A percentile compares a stretch with the other conserved stretches of the same genome.
Conservation (phyloP, 92 coral and sea anemone genomes). For the Palythoa grandis region DNA sequence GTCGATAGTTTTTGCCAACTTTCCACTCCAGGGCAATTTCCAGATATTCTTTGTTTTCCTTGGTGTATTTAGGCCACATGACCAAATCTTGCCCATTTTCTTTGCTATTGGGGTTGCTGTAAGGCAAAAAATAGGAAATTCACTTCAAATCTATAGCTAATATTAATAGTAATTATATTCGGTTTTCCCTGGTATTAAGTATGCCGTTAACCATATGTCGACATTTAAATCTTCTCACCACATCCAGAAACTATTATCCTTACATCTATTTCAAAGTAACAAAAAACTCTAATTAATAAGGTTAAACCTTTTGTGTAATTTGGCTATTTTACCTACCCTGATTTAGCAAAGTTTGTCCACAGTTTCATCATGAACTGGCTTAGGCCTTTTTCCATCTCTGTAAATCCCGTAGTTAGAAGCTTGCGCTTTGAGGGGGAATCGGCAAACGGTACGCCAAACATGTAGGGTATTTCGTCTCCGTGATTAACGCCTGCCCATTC, state of each 20-base stretch:
- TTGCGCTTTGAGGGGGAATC: background rate
- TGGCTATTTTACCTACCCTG: background rate
- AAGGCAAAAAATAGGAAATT: background rate
- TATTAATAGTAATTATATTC: no score
- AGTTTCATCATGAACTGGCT: background rate
- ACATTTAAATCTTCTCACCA: no score
- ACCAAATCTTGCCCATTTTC: conserved; percentile 33
- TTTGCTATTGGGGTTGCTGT: conserved; percentile 28
- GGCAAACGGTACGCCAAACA: conserved; percentile 42
- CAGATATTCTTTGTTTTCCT: conserved; percentile 34
- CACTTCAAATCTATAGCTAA: no score
- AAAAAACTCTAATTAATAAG: no score
- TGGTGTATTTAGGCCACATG: conserved; percentile 57
- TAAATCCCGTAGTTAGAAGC: background rate
- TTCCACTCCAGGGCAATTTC: conserved; percentile 34
- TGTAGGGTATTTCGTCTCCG: conserved; percentile 50
- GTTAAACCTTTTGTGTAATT: no score
- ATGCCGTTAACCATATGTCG: no score
- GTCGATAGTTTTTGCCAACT: conserved; percentile 35
- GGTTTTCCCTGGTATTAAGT: no score
- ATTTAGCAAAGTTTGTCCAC: background rate
- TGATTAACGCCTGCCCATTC: conserved; percentile 58
- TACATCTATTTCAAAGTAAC: no score
- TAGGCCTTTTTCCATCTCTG: background rate
- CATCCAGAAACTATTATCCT: no score